Percentiles rank a stretch among this genome's conserved stretches.
phyloP scores from a whole-genome alignment of 2,888 invertebrate genomes.

The Plagodis pulveraria region DNA sequence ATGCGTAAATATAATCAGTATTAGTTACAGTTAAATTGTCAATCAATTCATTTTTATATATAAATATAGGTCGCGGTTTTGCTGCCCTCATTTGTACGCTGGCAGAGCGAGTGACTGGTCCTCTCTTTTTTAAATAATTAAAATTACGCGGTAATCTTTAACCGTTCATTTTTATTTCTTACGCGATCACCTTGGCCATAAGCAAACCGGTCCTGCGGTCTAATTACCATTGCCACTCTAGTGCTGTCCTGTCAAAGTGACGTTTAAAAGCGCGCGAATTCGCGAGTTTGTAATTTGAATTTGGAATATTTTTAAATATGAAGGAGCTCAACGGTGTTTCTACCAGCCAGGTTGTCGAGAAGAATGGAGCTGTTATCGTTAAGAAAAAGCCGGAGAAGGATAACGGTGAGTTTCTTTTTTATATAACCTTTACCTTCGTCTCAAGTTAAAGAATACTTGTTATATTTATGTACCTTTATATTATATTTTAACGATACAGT shows the following conservation, averaged over 20 bases:
- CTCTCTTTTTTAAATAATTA: constrained; percentile 39
- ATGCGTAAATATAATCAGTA: constrained; percentile 3
- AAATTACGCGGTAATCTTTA: constrained; percentile 13
- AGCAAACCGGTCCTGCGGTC: constrained; percentile 54
- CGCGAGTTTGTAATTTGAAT: constrained; percentile 31
- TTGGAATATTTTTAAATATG: constrained; percentile 54
- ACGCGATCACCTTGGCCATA: constrained; percentile 68
- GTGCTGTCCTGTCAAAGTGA: constrained; percentile 69
- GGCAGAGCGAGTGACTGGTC: constrained; percentile 40
- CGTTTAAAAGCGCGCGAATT: constrained; percentile 73
- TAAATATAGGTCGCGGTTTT: constrained; percentile 46
- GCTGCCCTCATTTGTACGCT: constrained; percentile 41
- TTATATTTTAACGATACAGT: too few species aligned
- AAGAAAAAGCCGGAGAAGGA: constrained; percentile 68
- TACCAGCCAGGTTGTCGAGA: constrained; percentile 57
- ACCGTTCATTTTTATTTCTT: constrained; percentile 42
- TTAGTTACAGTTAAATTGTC: constrained; percentile 24
- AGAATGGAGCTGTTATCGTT: constrained; percentile 61
- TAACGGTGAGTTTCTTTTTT: constrained; percentile 57
- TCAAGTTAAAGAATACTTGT: too few species aligned
- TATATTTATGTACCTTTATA: too few species aligned
- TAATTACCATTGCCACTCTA: constrained; percentile 62
- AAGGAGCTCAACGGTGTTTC: constrained; percentile 71
- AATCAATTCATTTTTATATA: constrained; percentile 40
- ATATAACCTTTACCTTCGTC: too few species aligned